A percentile compares a stretch with the other conserved stretches of the same genome.
These are phyloP conservation scores for Parapsyche elsis DNA, from an alignment of 1,140 invertebrate species.

Conservation along the genomic window DNA sequence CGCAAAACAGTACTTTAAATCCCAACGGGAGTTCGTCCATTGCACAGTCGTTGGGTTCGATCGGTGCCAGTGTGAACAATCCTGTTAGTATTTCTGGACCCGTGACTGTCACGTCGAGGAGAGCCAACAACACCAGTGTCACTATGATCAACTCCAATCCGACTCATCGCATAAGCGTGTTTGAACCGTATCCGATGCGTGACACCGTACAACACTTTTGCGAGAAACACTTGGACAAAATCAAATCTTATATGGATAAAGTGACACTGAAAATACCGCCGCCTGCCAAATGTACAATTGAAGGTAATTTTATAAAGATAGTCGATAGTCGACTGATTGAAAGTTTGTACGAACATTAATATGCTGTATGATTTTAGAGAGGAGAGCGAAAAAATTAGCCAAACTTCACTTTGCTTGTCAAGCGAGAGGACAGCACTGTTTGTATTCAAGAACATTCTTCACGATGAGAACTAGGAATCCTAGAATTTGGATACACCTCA, in stretches of 20 bases:
- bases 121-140: constrained; percentile 76
- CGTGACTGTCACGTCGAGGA: constrained; percentile 72
- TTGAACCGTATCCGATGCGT: constrained; percentile 86
- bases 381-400: constrained; percentile 85
- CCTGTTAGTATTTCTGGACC: constrained; percentile 69
- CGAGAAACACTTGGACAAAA: constrained; percentile 92
- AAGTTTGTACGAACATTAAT: constrained; percentile 1
- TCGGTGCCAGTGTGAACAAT: constrained; percentile 58
- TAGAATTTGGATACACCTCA: constrained; percentile 93
- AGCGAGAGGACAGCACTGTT: constrained; percentile 84
- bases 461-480: constrained; percentile 88
- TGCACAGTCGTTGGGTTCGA: constrained; percentile 57
- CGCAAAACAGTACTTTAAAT: constrained; percentile 47
- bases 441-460: constrained; percentile 89
- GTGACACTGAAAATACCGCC: constrained; percentile 86
- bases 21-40: constrained; percentile 54
- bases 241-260: constrained; percentile 90
- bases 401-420: constrained; percentile 92
- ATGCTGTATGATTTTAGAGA: constrained; percentile 71
- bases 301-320: no score
- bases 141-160: constrained; percentile 75
- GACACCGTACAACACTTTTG: constrained; percentile 95
- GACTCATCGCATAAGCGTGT: constrained; percentile 82
- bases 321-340: no score
- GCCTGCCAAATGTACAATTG: constrained; percentile 90